Evolutionary conservation across 53 echinoderm and acorn worm species (phyloP).

Genomic region (Actinopyga echinites): DNA sequence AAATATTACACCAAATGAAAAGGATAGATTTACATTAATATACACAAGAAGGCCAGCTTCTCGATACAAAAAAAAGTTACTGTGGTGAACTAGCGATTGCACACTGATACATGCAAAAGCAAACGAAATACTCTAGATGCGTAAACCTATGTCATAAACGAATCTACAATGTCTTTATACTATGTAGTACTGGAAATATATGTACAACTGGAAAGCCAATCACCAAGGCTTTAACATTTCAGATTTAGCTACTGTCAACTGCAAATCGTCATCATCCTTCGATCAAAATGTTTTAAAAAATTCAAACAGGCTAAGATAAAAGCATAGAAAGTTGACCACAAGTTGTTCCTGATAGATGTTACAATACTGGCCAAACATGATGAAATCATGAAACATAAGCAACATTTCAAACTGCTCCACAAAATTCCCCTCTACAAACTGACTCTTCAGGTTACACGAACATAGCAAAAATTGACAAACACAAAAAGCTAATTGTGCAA

Average conservation of each 20-base stretch:
- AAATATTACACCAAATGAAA: constrained; percentile 1
- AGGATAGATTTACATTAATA: not conserved
- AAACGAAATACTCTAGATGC: not conserved
- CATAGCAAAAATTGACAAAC: too few species aligned
- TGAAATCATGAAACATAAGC: too few species aligned
- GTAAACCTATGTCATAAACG: not conserved
- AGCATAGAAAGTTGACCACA: too few species aligned
- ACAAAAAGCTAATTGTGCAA: too few species aligned
- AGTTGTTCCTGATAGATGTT: too few species aligned
- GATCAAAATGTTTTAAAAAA: too few species aligned
- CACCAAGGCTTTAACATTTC: not conserved
- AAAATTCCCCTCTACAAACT: too few species aligned
- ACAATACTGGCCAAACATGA: too few species aligned
- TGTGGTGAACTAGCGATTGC: not conserved
- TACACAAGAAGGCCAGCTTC: constrained; percentile 15
- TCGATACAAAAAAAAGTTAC: not conserved
- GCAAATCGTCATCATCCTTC: not conserved
- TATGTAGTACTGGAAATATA: constrained; percentile 17
- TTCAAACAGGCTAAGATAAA: too few species aligned
- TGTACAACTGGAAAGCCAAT: not conserved
- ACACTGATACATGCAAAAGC: not conserved
- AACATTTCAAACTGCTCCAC: too few species aligned
- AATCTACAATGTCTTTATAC: not conserved
- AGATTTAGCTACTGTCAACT: constrained; percentile 30
- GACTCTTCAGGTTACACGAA: too few species aligned